Evolutionary conservation across 2,113 vertebrate species (phyloP).

Genomic region (Herpailurus yagouaroundi): DNA sequence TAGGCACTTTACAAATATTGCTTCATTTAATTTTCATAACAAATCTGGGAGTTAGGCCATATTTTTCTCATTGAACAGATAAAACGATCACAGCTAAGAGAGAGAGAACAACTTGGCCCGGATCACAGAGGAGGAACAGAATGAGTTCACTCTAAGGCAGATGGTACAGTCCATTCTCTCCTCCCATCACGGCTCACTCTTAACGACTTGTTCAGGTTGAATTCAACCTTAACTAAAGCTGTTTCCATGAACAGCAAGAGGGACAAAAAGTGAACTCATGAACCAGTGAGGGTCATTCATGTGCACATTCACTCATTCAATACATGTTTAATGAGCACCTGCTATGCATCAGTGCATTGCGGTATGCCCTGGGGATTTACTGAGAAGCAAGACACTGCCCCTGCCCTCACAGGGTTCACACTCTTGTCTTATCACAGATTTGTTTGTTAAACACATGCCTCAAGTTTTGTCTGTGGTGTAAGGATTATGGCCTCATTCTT

Average conservation of each 20-base stretch:
- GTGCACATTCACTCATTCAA: not conserved
- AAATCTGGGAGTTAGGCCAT: not conserved
- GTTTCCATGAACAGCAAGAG: not conserved
- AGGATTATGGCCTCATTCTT: not conserved
- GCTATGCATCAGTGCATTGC: not conserved
- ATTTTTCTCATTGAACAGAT: not conserved
- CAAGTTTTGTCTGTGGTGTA: not conserved
- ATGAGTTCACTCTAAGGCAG: not conserved
- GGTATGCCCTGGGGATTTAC: not conserved
- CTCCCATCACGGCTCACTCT: not conserved
- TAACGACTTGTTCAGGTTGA: not conserved
- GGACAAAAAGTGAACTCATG: not conserved
- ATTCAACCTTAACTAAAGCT: not conserved
- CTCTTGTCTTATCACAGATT: not conserved
- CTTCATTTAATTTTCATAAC: constrained; percentile 4
- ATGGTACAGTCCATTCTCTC: not conserved
- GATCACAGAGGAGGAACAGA: not conserved
- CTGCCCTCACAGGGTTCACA: not conserved
- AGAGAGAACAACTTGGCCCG: not conserved
- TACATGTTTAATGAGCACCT: not conserved
- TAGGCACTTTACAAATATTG: not conserved
- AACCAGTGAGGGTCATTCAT: not conserved
- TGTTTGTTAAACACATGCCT: not conserved
- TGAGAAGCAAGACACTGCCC: not conserved
- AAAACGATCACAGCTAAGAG: not conserved